Evolutionary conservation across 2,888 invertebrate species (phyloP).

Genomic region (Philhelius pedissequus): DNA sequence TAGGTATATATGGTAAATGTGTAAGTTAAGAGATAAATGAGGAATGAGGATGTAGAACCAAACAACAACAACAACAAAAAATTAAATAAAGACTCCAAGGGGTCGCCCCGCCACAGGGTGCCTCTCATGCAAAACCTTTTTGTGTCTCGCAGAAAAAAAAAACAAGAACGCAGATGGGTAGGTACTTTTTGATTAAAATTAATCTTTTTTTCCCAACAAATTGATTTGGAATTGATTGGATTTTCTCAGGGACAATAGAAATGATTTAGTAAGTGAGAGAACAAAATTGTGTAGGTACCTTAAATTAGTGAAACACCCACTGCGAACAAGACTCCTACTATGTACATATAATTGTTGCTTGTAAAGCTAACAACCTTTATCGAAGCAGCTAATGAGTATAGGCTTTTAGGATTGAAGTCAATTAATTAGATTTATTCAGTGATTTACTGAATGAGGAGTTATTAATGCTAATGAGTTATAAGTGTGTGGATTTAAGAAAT

Average conservation of each 20-base stretch:
- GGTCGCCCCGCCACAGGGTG: conserved; percentile 54
- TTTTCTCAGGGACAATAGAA: conserved; percentile 3
- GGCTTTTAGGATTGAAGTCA: background rate
- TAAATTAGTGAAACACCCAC: background rate
- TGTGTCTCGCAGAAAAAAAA: background rate
- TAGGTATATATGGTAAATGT: conserved; percentile 5
- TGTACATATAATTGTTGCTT: background rate
- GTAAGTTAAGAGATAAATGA: background rate
- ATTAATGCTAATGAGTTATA: too few relatives aligned
- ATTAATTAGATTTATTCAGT: background rate
- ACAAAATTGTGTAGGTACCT: background rate
- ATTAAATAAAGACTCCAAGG: conserved; percentile 52
- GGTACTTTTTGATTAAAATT: conserved; percentile 23
- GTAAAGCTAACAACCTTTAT: background rate
- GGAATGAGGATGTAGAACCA: conserved; percentile 24
- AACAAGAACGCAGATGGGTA: background rate
- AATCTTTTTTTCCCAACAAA: conserved; percentile 17
- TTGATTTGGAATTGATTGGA: conserved; percentile 27
- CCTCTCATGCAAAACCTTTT: background rate
- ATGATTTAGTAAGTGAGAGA: background rate
- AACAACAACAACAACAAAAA: too few relatives aligned
- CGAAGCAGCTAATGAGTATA: background rate
- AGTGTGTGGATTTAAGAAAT: too few relatives aligned
- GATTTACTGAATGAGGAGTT: background rate
- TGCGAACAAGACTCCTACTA: too few relatives aligned